Evolutionary conservation across 2,888 invertebrate genomes (phyloP).

Genomic region (Pseudococcus viburni): DNA sequence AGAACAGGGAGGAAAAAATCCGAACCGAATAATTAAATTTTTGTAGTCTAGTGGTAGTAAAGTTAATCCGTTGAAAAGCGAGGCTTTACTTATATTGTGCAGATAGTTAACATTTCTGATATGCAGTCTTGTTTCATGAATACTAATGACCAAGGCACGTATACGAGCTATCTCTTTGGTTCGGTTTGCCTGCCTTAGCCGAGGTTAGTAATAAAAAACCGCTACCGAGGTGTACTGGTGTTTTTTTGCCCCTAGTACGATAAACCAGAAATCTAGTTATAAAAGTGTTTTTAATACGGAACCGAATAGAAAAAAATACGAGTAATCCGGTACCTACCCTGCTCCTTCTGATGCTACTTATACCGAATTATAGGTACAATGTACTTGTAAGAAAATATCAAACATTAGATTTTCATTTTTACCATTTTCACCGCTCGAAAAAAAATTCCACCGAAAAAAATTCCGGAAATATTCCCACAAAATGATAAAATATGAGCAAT

Average conservation of each 20-base stretch:
- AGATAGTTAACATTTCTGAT: constrained; percentile 55
- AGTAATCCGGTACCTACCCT: background rate
- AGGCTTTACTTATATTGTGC: constrained; percentile 31
- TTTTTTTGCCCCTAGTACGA: background rate
- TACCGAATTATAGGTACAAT: no score
- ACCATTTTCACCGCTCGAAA: background rate
- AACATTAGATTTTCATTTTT: background rate
- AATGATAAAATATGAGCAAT: background rate
- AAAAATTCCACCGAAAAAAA: background rate
- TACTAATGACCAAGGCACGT: constrained; percentile 38
- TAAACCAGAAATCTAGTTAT: constrained; percentile 40
- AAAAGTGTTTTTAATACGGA: constrained; percentile 42
- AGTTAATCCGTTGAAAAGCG: constrained; percentile 51
- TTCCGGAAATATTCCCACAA: background rate
- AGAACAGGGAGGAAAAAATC: constrained; percentile 2
- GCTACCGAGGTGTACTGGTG: background rate
- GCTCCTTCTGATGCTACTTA: background rate
- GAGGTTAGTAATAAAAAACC: constrained; percentile 35
- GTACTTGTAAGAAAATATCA: background rate
- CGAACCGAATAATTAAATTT: constrained; percentile 49
- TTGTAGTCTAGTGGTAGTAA: constrained; percentile 44
- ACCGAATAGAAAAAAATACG: background rate
- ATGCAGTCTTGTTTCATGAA: constrained; percentile 45
- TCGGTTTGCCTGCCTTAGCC: constrained; percentile 1
- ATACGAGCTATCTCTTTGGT: constrained; percentile 12